Evolutionary conservation across 2,113 vertebrate genomes (phyloP).

Genomic region (Hippoglossus stenolepis): DNA sequence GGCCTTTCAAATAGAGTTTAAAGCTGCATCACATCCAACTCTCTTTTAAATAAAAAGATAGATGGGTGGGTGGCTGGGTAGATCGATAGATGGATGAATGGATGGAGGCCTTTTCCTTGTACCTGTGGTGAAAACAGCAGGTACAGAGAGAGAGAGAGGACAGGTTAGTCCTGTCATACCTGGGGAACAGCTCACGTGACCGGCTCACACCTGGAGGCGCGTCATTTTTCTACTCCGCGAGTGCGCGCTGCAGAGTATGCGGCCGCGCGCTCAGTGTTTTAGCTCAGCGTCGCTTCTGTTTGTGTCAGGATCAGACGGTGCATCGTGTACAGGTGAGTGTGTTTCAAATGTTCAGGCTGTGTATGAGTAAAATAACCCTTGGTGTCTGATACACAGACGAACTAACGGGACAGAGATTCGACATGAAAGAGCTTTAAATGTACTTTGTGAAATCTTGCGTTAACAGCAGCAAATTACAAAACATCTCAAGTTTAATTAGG

Average conservation of each 20-base stretch:
- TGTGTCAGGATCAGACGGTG: background rate
- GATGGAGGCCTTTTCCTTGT: too few relatives aligned
- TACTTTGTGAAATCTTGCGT: background rate
- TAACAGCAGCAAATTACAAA: background rate
- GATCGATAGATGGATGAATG: too few relatives aligned
- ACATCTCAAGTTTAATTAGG: background rate
- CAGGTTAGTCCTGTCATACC: conserved; percentile 47
- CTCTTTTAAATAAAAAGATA: too few relatives aligned
- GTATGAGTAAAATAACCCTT: background rate
- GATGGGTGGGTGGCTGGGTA: too few relatives aligned
- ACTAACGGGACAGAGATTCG: background rate
- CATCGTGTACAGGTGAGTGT: conserved; percentile 24
- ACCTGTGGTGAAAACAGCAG: background rate
- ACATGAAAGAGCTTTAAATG: background rate
- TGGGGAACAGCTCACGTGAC: conserved; percentile 41
- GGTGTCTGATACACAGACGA: too few relatives aligned
- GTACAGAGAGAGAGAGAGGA: background rate
- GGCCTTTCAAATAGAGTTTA: too few relatives aligned
- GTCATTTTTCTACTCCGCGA: background rate
- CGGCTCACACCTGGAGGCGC: conserved; percentile 31
- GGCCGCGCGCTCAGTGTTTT: background rate
- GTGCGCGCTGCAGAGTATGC: background rate
- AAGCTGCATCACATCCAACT: too few relatives aligned
- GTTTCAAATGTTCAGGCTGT: background rate
- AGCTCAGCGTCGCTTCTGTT: background rate